Conservation (phyloP, 2,113 vertebrate genomes). For the Perca schrenkii region DNA sequence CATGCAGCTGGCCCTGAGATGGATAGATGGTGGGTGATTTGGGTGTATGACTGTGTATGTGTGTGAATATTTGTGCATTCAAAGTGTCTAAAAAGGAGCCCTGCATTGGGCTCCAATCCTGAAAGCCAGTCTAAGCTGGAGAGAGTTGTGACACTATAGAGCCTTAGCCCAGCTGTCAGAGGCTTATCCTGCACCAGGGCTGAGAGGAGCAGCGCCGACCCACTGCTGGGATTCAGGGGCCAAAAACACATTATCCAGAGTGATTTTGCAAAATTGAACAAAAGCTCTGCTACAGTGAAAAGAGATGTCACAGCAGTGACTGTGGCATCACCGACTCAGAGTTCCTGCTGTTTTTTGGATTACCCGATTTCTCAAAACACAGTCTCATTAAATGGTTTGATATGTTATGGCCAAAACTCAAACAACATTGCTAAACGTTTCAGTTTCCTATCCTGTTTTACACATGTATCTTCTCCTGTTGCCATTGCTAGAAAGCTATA, state of each 20-base stretch:
- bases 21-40: conserved; percentile 16
- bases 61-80: neutral
- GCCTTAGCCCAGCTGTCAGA: conserved; percentile 67
- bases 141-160: conserved; percentile 50
- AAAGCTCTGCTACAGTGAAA: conserved; percentile 44
- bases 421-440: neutral
- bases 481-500: neutral
- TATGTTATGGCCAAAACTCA: neutral
- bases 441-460: conserved; percentile 10
- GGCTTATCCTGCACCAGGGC: conserved; percentile 57
- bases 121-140: conserved; percentile 55
- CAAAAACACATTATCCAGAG: conserved; percentile 71
- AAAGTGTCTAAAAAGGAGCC: conserved; percentile 15
- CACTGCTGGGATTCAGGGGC: conserved; percentile 66
- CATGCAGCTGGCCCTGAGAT: conserved; percentile 53
- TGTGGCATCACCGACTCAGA: neutral
- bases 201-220: conserved; percentile 44
- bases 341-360: conserved; percentile 18
- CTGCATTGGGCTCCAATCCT: conserved; percentile 45
- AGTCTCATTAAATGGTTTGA: neutral
- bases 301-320: conserved; percentile 42
- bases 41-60: neutral
- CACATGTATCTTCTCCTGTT: neutral
- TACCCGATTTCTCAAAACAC: conserved; percentile 30
- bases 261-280: conserved; percentile 68